A percentile compares a stretch with the other conserved stretches of the same genome.
Conservation (phyloP, 64 coral and sea anemone genomes). For the Trachythela sp. region DNA sequence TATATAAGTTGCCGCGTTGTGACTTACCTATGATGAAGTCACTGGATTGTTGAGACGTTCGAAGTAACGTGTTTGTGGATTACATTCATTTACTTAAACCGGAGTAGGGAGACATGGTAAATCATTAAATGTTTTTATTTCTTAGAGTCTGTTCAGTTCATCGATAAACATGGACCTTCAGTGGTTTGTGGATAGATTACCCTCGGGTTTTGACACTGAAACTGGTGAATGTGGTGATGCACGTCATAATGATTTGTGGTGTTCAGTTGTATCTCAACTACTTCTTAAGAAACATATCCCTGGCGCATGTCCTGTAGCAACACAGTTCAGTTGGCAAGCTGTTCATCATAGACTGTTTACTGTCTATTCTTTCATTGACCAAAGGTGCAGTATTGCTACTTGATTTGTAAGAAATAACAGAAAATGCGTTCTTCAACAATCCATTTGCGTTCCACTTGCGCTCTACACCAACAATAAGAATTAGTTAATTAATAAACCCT, state of each 20-base stretch:
- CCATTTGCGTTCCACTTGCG: too few relatives aligned
- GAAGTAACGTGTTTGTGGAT: too few relatives aligned
- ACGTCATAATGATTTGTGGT: constrained; percentile 77
- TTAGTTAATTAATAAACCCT: too few relatives aligned
- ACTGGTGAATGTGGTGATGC: constrained; percentile 61
- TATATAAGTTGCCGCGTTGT: too few relatives aligned
- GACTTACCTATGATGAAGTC: too few relatives aligned
- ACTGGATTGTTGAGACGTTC: too few relatives aligned
- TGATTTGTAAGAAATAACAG: neutral
- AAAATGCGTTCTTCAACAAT: too few relatives aligned
- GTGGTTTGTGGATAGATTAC: constrained; percentile 60
- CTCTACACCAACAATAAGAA: too few relatives aligned
- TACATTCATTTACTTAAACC: too few relatives aligned
- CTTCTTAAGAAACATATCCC: constrained; percentile 79
- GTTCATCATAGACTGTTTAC: constrained; percentile 76
- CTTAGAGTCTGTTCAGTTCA: neutral
- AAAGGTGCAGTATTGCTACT: constrained; percentile 40
- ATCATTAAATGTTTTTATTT: too few relatives aligned
- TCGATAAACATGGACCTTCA: constrained; percentile 4
- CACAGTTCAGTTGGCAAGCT: constrained; percentile 95
- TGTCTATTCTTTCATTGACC: constrained; percentile 87
- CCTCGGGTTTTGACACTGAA: constrained; percentile 54
- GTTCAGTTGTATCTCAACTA: constrained; percentile 63
- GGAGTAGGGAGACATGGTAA: too few relatives aligned
- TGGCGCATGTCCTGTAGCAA: constrained; percentile 61